These are phyloP conservation scores for Dasypus novemcinctus DNA, from an alignment of 2,113 vertebrate genomes.

Conservation along the genomic window DNA sequence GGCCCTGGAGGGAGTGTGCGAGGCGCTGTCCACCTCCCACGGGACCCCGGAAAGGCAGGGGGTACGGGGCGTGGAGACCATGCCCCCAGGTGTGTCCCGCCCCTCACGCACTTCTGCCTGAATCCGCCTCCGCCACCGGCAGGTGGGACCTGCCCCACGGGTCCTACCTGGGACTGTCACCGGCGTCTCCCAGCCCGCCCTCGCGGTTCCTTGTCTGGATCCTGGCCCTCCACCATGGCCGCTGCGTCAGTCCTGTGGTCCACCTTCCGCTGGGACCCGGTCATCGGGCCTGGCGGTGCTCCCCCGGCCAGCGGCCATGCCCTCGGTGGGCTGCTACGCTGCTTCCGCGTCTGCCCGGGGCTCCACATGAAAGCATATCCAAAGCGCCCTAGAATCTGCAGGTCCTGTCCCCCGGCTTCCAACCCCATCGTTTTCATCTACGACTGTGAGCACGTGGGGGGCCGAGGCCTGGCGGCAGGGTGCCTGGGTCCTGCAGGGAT, in stretches of 20 bases:
- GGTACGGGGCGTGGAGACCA: rapidly evolving
- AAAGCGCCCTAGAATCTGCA: rapidly evolving
- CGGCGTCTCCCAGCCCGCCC: too few species aligned
- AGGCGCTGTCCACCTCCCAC: not conserved
- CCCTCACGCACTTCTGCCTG: too few species aligned
- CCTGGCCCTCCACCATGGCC: rapidly evolving
- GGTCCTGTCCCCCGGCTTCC: rapidly evolving
- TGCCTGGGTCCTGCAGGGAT: rapidly evolving
- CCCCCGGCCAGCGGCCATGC: too few species aligned
- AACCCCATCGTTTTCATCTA: rapidly evolving
- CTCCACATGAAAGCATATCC: rapidly evolving
- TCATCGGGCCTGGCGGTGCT: too few species aligned
- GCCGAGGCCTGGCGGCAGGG: not conserved
- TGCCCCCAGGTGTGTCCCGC: rapidly evolving
- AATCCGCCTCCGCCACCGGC: rapidly evolving
- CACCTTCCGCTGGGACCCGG: not conserved
- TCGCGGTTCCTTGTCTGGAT: rapidly evolving
- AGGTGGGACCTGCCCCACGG: rapidly evolving
- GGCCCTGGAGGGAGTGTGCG: rapidly evolving
- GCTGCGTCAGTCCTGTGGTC: rapidly evolving
- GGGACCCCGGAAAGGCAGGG: not conserved
- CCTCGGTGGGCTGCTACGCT: too few species aligned
- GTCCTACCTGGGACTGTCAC: rapidly evolving
- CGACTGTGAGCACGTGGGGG: rapidly evolving
- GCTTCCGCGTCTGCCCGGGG: too few species aligned